Base-by-base conservation (phyloP, 2,888 invertebrate genomes). In the Phyllotreta striolata region DNA sequence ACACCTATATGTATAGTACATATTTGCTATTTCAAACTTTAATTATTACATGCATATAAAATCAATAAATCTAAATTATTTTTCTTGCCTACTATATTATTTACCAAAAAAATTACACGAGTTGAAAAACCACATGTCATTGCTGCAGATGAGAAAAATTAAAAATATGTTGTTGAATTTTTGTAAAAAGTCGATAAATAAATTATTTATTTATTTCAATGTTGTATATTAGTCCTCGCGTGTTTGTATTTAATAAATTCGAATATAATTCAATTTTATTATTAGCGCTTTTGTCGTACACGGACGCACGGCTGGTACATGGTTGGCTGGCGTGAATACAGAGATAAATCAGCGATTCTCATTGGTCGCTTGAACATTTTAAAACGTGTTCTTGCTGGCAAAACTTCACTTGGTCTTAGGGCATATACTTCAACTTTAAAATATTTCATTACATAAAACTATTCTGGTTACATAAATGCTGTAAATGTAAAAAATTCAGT, bases 211-310 rank as follows among this genome's bases (percentile, higher is more conserved):
- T 44, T 44, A n/a, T 44, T 44, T 7, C 14, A 13, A 34, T 5
- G 6, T 14, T 7, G 47, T 24, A 47, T 8, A 47, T 47, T 47
- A 34, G 10, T 9, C 24, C n/a, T 47, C 24, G 47, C 47, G 47
- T 47, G 47, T 47, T 47, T 34, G n/a, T 47, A 34, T 47, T 47
- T 47, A 47, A 47, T 47, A 47, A 55, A 39, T 55, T 55, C 62
- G 38, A 62, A 55, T 13, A 62, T 62, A 62, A 49, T 56, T 62
- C 62, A 62, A 43, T 55, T 55, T 62, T 40, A 55, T 62, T 62
- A 49, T 62, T 62, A 49, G 49, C 40, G 40, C 37, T 14, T 41
- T 60, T 60, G 24, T 24, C 39, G 39, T 35, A 37, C 40, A 7
- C 41, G 47, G 10, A 44, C 37, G 35, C 61, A 40, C 37, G 39